Percentiles rank a stretch among this genome's conserved stretches.
Evolutionary conservation across 1,140 invertebrate species (phyloP).

Genomic region (Tetragnatha versicolor): DNA sequence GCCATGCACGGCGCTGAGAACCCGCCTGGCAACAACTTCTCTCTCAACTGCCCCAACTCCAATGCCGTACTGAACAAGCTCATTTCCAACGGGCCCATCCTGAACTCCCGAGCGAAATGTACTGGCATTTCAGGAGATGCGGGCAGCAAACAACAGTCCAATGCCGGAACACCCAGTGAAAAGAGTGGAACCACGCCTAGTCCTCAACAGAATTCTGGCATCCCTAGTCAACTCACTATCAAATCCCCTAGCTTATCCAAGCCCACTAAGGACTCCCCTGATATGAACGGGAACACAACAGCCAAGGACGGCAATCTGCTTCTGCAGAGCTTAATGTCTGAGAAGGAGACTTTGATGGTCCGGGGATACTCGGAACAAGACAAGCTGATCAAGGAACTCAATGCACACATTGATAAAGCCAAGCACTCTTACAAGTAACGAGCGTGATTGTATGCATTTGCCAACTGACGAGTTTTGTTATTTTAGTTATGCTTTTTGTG

Average conservation of each 20-base stretch:
- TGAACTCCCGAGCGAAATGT: slow-evolving; percentile 6
- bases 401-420: slow-evolving; percentile 46
- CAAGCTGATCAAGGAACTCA: slow-evolving; percentile 42
- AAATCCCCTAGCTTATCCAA: slow-evolving; percentile 1
- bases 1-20: neutral
- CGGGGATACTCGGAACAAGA: slow-evolving; percentile 48
- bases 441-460: neutral
- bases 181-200: neutral
- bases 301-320: slow-evolving; percentile 11
- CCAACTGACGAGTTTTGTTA: too few relatives aligned
- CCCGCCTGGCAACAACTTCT: neutral
- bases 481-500: too few relatives aligned
- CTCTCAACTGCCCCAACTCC: neutral
- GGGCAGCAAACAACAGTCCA: slow-evolving; percentile 11
- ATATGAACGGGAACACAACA: slow-evolving; percentile 30
- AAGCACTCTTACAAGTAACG: neutral
- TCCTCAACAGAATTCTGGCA: neutral
- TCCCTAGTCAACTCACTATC: neutral
- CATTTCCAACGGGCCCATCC: neutral
- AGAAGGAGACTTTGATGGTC: slow-evolving; percentile 19
- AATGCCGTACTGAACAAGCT: slow-evolving; percentile 11
- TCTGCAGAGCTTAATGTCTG: slow-evolving; percentile 18
- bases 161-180: slow-evolving; percentile 1
- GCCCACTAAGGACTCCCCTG: slow-evolving; percentile 15
- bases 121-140: too few relatives aligned